These are phyloP conservation scores for Stenodema calcarata DNA, from an alignment of 2,888 invertebrate species.

Conservation along the genomic window DNA sequence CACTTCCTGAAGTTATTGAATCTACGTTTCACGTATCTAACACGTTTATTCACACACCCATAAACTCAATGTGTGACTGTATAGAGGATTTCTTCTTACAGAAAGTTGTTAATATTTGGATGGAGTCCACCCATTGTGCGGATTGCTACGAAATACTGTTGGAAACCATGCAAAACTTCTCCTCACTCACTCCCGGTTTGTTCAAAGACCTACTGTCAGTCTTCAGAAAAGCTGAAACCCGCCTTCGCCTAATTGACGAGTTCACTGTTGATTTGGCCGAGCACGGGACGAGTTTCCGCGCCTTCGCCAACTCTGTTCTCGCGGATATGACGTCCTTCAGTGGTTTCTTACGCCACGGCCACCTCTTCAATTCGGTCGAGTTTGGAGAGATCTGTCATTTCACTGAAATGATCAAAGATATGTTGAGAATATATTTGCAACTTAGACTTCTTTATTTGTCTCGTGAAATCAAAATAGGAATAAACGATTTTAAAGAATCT, in stretches of 20 bases:
- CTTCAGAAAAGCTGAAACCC: neutral
- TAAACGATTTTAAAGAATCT: constrained; percentile 6
- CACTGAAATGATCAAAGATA: neutral
- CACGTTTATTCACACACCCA: neutral
- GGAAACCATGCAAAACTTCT: neutral
- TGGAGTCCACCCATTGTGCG: neutral
- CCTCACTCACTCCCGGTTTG: neutral
- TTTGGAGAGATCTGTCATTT: constrained; percentile 18
- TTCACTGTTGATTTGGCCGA: neutral
- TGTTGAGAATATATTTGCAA: neutral
- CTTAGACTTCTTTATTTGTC: neutral
- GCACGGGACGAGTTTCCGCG: neutral
- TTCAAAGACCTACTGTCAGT: neutral
- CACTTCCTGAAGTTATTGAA: neutral
- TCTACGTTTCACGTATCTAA: neutral
- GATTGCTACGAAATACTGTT: constrained; percentile 1
- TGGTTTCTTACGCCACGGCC: neutral
- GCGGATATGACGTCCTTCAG: neutral
- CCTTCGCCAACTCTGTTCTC: neutral
- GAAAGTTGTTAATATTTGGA: neutral
- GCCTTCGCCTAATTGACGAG: neutral
- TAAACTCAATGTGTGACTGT: neutral
- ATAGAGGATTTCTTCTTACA: neutral
- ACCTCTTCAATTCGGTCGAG: neutral
- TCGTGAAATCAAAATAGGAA: neutral